A percentile compares a stretch with the other conserved stretches of the same genome.
Evolutionary conservation across 2,888 invertebrate species (phyloP).

Genomic region (Athetis lepigone): DNA sequence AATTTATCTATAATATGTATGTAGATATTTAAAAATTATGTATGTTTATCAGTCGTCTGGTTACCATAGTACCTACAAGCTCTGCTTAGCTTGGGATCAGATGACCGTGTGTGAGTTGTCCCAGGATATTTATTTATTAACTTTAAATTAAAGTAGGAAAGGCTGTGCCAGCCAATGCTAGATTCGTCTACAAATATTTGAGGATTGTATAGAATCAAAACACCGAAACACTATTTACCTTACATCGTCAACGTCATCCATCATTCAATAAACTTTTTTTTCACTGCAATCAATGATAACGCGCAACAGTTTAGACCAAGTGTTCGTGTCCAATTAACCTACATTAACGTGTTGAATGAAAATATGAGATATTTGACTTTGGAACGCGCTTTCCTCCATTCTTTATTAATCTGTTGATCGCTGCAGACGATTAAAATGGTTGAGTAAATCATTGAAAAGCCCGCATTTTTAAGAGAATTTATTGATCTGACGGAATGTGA

Average conservation of each 20-base stretch:
- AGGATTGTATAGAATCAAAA: background rate
- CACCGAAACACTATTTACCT: no score
- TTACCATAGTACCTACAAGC: no score
- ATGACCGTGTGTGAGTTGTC: no score
- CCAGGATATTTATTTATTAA: no score
- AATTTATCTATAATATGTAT: no score
- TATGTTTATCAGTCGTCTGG: no score
- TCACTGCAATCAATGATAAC: conserved; percentile 29
- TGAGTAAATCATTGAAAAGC: conserved; percentile 29
- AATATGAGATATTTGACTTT: conserved; percentile 58
- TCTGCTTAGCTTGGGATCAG: no score
- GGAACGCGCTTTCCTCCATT: conserved; percentile 61
- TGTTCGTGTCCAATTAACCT: conserved; percentile 62
- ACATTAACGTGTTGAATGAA: conserved; percentile 58
- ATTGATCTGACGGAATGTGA: conserved; percentile 16
- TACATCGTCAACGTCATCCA: background rate
- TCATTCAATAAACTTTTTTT: conserved; percentile 21
- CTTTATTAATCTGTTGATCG: conserved; percentile 13
- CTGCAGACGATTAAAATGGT: conserved; percentile 4
- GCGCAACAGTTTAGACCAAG: conserved; percentile 36
- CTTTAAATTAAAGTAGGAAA: background rate
- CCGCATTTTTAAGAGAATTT: conserved; percentile 16
- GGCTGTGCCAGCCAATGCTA: background rate
- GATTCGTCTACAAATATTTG: background rate
- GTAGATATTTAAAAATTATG: no score